These are phyloP conservation scores for Anas platyrhynchos DNA, from an alignment of 2,113 vertebrate genomes.

Conservation along the genomic window DNA sequence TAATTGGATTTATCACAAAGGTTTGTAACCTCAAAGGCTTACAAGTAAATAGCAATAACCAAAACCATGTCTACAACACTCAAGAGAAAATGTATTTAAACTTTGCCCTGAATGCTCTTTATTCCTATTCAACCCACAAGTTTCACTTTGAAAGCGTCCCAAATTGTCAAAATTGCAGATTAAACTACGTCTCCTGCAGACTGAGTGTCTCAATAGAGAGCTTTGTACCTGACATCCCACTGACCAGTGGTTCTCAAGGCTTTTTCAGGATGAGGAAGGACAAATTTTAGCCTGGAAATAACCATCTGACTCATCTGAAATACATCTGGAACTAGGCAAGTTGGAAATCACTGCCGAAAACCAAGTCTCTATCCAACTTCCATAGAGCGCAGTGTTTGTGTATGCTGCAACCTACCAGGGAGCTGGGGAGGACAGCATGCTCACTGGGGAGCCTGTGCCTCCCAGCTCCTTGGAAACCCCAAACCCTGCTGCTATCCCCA, in stretches of 20 bases:
- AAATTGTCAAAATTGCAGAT: background rate
- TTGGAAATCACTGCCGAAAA: conserved; percentile 40
- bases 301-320: conserved; percentile 1
- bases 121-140: background rate
- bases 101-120: background rate
- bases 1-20: conserved; percentile 60
- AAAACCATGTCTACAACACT: background rate
- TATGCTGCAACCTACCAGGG: background rate
- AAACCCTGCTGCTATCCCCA: background rate
- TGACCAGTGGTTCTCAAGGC: background rate
- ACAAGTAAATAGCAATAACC: conserved; percentile 9
- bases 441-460: background rate
- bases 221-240: background rate
- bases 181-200: background rate
- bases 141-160: background rate
- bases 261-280: background rate
- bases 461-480: background rate
- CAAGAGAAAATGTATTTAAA: background rate
- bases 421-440: background rate
- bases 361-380: conserved; percentile 24
- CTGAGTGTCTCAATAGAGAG: background rate
- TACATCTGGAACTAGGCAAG: background rate
- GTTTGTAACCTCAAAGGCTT: conserved; percentile 34
- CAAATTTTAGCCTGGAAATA: conserved; percentile 39
- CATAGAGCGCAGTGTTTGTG: conserved; percentile 38